Base-by-base conservation (phyloP, 2,113 vertebrate genomes). In the Xiphophorus couchianus region DNA sequence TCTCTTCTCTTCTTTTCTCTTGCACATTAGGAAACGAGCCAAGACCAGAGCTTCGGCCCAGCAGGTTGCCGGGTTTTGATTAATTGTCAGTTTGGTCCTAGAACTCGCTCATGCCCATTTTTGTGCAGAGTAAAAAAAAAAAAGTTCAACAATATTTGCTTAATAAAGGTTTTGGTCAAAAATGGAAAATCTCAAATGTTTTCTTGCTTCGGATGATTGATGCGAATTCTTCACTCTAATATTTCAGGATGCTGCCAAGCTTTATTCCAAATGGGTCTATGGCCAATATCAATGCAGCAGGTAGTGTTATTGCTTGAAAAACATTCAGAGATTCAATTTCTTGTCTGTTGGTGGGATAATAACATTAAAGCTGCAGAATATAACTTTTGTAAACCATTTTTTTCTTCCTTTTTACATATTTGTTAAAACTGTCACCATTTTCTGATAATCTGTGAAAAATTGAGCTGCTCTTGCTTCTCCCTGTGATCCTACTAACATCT, bases 221-320 rank as follows among this genome's bases (percentile, higher is more conserved):
- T 72, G 66, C 25, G 54, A 70, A 92, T 93, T 83, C 87, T 90
- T 92, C 76, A 80, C 77, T 88, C 91, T 91, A 84, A 91, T 91
- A 80, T 81, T 67, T 74, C 44, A 78, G 62, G 42, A 48, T 42
- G 35, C 78, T 82, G 87, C 89, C 87, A 89, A 79, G 81, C 76
- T 48, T 51, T 73, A 14, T 76, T 63, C 65, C 73, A 66, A 78
- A 8, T 25, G 28, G 19, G 42, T 44, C 48, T 63, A 71, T 29
- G 9, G 39, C 14, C 74, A 14, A 79, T 82, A 81, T 70, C 63
- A 76, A 9, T 69, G 66, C 66, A 81, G 72, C 69, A 74, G 84
- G 75, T 78, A 58, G 85, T 58, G 66, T 82, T 83, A 78, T 86
- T 82, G 77, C 65, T 90, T 72, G 67, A 88, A 83, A 78, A 88